phyloP scores from a whole-genome alignment of 2,113 vertebrate genomes.

The Atrichornis clamosus region DNA sequence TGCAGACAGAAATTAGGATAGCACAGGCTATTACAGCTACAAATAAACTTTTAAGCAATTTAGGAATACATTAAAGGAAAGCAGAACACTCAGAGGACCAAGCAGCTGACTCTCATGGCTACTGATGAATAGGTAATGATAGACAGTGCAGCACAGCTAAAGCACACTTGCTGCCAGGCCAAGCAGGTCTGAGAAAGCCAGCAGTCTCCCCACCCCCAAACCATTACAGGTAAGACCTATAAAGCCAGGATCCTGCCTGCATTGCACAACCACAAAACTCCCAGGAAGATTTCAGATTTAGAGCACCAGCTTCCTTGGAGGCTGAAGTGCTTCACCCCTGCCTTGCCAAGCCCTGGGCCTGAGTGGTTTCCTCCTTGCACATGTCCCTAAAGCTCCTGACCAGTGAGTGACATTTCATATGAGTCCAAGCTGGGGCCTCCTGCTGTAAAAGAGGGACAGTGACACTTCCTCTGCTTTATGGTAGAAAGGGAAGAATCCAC shows the following conservation, averaged over 20 bases:
- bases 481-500: background rate
- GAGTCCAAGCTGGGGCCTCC: background rate
- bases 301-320: background rate
- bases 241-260: background rate
- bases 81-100: background rate
- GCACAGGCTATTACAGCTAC: constrained; percentile 16
- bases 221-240: background rate
- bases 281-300: background rate
- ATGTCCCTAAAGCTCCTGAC: background rate
- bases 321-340: background rate
- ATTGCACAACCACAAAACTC: background rate
- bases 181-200: background rate
- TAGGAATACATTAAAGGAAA: constrained; percentile 17
- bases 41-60: constrained; percentile 52
- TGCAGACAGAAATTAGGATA: constrained; percentile 8
- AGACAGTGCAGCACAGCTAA: background rate
- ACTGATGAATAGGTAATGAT: background rate
- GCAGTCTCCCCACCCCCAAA: background rate
- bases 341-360: background rate
- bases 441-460: background rate
- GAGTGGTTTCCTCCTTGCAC: accelerated
- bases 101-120: background rate
- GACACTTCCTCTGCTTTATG: background rate
- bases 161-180: background rate
- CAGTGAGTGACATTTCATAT: accelerated